Base-by-base conservation (phyloP, 1,140 invertebrate species). In the Plutomurus gul region DNA sequence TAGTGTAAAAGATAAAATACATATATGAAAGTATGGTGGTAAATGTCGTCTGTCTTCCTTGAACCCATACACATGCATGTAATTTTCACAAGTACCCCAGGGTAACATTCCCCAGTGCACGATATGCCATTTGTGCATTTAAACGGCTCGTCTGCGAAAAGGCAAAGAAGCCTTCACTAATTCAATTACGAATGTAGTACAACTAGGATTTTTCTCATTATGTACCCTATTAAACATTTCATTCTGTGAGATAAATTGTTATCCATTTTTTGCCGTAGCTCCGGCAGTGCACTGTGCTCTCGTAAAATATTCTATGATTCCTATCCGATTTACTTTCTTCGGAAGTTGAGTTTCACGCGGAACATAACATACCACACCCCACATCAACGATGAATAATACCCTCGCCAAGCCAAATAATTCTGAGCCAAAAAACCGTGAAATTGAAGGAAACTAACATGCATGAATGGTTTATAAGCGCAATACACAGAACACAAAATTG, bases 361-460 rank as follows among this genome's bases (percentile, higher is more conserved):
- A 25, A 43, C n/a, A n/a, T 43, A n/a, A 43, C 39, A 43, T 43
- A 65, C 56, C 56, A 65, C 56, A 65, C 56, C 56, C 56, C 16
- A 65, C 25, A 65, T 65, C 56, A 27, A 33, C 27, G 56, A 65
- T 65, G 56, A 65, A 65, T 65, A 65, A 65, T 65, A 33, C 30
- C 30, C 6, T 25, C 30, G 56, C 27, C 16, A 65, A 65, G 56
- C 56, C 56, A 65, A 65, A 65, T 65, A 65, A 65, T 65, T 65
- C 56, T 5, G 16, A 65, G 56, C 56, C 56, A 65, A 65, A 65
- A 65, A 65, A 65, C 56, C 56, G 56, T 65, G 56, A 65, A 65
- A 65, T 65, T 65, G 56, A 65, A 65, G 56, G 56, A 33, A 65
- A 65, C 56, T 65, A 65, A 65, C 56, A 65, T 65, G 56, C 56